Evolutionary conservation across 2,888 invertebrate species (phyloP).

Genomic region (Diarsia dahlii): DNA sequence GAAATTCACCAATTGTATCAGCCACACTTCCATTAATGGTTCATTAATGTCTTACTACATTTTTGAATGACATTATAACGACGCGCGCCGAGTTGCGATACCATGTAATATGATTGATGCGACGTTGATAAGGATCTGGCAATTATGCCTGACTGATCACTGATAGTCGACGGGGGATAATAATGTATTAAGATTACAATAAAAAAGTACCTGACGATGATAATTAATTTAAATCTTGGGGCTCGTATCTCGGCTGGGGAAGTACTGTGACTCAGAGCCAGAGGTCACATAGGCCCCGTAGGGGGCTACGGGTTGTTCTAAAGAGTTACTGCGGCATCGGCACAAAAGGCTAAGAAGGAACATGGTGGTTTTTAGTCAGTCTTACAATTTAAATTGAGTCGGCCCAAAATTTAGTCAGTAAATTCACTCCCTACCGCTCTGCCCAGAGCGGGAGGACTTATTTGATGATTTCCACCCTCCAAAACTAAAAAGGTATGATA

Average conservation of each 20-base stretch:
- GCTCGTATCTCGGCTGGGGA: conserved; percentile 6
- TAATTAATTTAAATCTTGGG: background rate
- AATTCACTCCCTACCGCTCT: too few relatives aligned
- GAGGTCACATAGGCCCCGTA: too few relatives aligned
- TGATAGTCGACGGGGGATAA: conserved; percentile 11
- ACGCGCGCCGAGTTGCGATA: background rate
- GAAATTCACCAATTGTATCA: background rate
- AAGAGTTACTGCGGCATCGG: too few relatives aligned
- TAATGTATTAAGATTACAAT: background rate
- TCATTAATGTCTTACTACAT: background rate
- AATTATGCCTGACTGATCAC: conserved; percentile 4
- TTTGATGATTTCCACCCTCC: too few relatives aligned
- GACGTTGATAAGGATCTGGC: conserved; percentile 29
- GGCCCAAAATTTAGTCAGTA: too few relatives aligned
- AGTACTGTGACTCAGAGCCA: background rate
- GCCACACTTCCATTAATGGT: background rate
- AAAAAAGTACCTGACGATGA: conserved; percentile 2
- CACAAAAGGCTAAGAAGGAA: too few relatives aligned
- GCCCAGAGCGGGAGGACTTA: too few relatives aligned
- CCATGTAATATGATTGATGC: conserved; percentile 18
- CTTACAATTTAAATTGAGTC: too few relatives aligned
- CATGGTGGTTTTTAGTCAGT: too few relatives aligned
- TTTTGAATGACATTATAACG: conserved; percentile 14
- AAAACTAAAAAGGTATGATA: too few relatives aligned
- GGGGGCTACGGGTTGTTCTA: too few relatives aligned